Base-by-base conservation (phyloP, 2,113 vertebrate species). In the Bos taurus region DNA sequence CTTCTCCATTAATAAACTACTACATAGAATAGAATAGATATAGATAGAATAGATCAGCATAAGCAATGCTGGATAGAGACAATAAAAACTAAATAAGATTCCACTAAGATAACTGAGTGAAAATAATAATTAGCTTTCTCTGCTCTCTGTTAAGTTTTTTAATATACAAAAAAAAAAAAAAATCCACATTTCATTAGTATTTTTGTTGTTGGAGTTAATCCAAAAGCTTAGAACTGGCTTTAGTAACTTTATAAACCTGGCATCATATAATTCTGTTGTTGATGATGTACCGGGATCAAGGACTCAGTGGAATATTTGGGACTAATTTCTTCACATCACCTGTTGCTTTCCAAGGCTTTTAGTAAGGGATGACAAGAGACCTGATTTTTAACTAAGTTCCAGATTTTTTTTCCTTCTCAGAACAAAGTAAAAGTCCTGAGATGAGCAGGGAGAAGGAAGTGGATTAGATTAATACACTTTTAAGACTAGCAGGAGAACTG, bases 51-150 rank as follows among this genome's bases (percentile, higher is more conserved):
- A 50, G 67, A 87, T 89, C 36, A 85, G 13, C 67, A 71, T 78
- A 88, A 96, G 16, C 33, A 9, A 43, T 89, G 30, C 48, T 67
- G 43, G 46, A 43, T 74, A 93, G 10, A 78, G 59, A 91, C 28
- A 40, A 30, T 87, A 83, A 82, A 93, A 90, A 71, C 25, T 57
- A 50, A 19, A 13, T 64, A 92, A 90, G n/a, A 54, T 82, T 95
- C 62, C 88, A 93, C 56, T 93, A 67, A 96, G 80, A 86, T 88
- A 64, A 91, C 21, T 77, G 56, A 96, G 21, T 74, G 21, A 57
- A 93, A 91, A 88, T 96, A 16, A 48, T 87, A 94, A 91, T 85
- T 97, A 86, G 33, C 15, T 91, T 96, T 97, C 67, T 90, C 6
- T 60, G 7, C 9, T 90, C 48, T 77, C 10, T 78, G 46, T 52